Conservation (phyloP, 2,797 vertebrate genomes). For the Oreortyx pictus region DNA sequence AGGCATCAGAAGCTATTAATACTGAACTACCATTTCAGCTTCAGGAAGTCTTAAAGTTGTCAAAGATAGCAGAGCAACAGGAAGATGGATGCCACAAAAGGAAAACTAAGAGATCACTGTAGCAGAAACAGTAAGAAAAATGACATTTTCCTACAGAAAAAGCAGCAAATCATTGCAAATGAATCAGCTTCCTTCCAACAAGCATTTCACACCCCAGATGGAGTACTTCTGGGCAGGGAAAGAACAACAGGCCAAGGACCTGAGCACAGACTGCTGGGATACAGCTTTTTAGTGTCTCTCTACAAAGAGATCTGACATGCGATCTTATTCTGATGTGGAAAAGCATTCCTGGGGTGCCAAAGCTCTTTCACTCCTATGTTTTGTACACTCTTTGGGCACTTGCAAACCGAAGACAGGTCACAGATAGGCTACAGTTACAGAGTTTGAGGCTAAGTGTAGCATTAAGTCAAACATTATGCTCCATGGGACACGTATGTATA, state of each 20-base stretch:
- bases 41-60: not conserved
- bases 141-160: not conserved
- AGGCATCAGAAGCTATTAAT: not conserved
- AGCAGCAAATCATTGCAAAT: not conserved
- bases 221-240: not conserved
- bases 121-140: not conserved
- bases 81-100: not conserved
- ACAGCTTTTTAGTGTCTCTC: not conserved
- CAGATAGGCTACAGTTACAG: not conserved
- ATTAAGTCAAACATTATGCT: not conserved
- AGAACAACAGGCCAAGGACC: not conserved
- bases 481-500: accelerated
- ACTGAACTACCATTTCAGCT: not conserved
- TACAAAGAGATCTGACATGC: not conserved
- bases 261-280: not conserved
- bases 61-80: not conserved
- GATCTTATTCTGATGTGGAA: not conserved
- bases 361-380: not conserved
- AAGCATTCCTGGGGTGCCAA: not conserved
- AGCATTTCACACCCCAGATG: not conserved
- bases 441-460: not conserved
- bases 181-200: not conserved
- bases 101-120: not conserved
- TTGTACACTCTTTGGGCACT: not conserved
- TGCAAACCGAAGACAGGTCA: not conserved